phyloP scores from a whole-genome alignment of 2,797 vertebrate species.

The Scleropages formosus region DNA sequence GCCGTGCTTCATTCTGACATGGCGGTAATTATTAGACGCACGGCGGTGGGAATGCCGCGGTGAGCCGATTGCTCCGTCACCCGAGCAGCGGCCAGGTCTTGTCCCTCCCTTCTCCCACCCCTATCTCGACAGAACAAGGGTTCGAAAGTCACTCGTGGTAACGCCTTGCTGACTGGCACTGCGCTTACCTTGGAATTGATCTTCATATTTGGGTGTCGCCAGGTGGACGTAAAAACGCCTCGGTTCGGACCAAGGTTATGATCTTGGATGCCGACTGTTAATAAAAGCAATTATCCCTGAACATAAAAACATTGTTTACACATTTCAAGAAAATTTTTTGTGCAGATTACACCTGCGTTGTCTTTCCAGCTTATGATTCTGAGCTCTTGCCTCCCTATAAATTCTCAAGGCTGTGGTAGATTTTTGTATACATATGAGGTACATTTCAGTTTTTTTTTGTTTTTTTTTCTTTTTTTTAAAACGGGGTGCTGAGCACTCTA shows the following conservation, averaged over 20 bases:
- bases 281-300: neutral
- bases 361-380: too few species aligned
- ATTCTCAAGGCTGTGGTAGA: slow-evolving; percentile 32
- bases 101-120: neutral
- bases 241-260: neutral
- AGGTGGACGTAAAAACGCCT: neutral
- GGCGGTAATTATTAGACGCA: slow-evolving; percentile 8
- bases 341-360: too few species aligned
- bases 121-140: neutral
- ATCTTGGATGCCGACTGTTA: too few species aligned
- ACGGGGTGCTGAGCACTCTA: slow-evolving; percentile 65
- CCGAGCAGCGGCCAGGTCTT: neutral
- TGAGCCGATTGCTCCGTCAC: slow-evolving; percentile 1
- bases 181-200: neutral
- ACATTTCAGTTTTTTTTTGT: slow-evolving; percentile 39
- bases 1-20: slow-evolving; percentile 24
- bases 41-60: slow-evolving; percentile 19
- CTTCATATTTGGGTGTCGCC: slow-evolving; percentile 1
- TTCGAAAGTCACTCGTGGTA: neutral
- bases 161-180: neutral
- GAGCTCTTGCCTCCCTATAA: too few species aligned
- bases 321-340: neutral
- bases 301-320: neutral
- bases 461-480: slow-evolving; percentile 45
- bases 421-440: slow-evolving; percentile 37